Percentiles rank a stretch among this genome's conserved stretches.
phyloP scores from a whole-genome alignment of 2,888 invertebrate genomes.

The Abscondita cerata region DNA sequence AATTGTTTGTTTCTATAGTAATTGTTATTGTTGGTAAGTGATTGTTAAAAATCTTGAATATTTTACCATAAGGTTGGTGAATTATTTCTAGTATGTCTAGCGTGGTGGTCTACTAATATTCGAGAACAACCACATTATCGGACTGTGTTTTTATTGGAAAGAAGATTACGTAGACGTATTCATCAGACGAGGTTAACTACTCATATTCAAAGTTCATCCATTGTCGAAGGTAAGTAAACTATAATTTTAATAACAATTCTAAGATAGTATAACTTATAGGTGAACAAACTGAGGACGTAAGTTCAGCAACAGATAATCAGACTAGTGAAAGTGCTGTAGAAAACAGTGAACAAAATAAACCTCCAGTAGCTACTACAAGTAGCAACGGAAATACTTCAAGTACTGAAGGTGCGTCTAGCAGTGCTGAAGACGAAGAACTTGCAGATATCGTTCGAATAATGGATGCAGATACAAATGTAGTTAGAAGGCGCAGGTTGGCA shows the following conservation, averaged over 20 bases:
- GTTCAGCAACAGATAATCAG: constrained; percentile 45
- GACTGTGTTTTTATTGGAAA: constrained; percentile 72
- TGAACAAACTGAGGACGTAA: constrained; percentile 53
- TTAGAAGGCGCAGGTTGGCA: constrained; percentile 57
- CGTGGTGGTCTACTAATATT: constrained; percentile 83
- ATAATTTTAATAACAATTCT: neutral
- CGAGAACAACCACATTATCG: constrained; percentile 63
- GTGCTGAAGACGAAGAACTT: constrained; percentile 44
- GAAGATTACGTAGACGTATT: constrained; percentile 57
- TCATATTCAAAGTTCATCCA: constrained; percentile 53
- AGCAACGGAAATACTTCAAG: constrained; percentile 6
- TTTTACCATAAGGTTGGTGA: constrained; percentile 1
- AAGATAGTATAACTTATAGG: no score
- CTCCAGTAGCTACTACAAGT: constrained; percentile 32
- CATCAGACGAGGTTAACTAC: constrained; percentile 54
- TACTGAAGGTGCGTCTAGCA: neutral
- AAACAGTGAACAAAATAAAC: constrained; percentile 37
- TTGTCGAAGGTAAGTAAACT: constrained; percentile 49
- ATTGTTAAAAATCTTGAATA: constrained; percentile 1
- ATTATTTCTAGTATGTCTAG: constrained; percentile 63
- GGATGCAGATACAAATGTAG: constrained; percentile 61
- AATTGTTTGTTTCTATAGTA: constrained; percentile 70
- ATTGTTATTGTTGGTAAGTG: constrained; percentile 58
- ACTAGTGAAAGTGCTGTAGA: constrained; percentile 44
- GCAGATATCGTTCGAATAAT: constrained; percentile 66